Evolutionary conservation across 2,113 vertebrate genomes (phyloP).

Genomic region (Pelecanus crispus): DNA sequence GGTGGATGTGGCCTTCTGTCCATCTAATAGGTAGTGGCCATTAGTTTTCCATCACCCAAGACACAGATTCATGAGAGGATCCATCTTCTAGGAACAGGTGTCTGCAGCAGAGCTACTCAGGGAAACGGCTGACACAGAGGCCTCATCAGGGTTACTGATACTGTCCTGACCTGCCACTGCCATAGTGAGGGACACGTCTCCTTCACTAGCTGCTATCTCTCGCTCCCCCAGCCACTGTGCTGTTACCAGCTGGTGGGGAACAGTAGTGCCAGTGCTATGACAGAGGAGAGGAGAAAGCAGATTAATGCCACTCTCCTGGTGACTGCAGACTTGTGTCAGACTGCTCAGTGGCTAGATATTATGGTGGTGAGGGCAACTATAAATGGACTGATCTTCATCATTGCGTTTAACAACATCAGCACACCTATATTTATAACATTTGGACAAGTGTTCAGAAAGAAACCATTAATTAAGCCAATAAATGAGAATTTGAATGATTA

Average conservation of each 20-base stretch:
- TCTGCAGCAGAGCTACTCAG: background rate
- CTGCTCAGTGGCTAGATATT: background rate
- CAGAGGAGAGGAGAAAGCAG: background rate
- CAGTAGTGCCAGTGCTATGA: background rate
- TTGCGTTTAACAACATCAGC: background rate
- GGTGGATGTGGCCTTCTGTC: background rate
- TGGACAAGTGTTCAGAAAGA: background rate
- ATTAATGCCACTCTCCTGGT: background rate
- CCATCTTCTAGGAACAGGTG: background rate
- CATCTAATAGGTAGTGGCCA: background rate
- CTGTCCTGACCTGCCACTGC: background rate
- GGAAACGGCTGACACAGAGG: background rate
- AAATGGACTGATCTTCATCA: background rate
- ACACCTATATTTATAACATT: background rate
- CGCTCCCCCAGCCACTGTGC: background rate
- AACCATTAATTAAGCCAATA: slow-evolving; percentile 4
- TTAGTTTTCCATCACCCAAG: background rate
- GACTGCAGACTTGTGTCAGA: background rate
- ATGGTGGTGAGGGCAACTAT: background rate
- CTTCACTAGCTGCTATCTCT: background rate
- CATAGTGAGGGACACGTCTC: rapidly evolving
- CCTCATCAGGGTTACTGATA: background rate
- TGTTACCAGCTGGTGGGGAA: background rate
- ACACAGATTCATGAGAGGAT: background rate
- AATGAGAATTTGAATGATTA: background rate